Conservation (phyloP, 2,113 vertebrate genomes). For the Heterotis niloticus region DNA sequence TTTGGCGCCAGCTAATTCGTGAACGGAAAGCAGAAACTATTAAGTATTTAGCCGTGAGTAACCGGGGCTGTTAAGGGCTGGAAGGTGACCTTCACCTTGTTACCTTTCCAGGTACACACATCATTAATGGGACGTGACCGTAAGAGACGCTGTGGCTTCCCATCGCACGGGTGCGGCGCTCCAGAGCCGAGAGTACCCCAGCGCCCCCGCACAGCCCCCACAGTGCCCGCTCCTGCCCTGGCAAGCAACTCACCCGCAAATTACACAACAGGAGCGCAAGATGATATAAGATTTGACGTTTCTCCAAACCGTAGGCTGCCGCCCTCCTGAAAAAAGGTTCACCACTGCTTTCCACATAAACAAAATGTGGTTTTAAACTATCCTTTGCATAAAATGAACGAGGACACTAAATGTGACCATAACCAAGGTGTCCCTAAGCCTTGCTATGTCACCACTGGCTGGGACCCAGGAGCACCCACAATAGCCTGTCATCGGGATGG, state of each 20-base stretch:
- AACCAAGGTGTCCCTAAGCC: too few species aligned
- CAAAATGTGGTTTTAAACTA: background rate
- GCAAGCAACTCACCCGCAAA: background rate
- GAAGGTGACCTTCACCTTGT: background rate
- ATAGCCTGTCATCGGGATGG: too few species aligned
- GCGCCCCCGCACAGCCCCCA: too few species aligned
- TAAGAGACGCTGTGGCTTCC: background rate
- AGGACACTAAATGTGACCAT: too few species aligned
- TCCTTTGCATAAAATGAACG: background rate
- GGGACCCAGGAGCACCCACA: too few species aligned
- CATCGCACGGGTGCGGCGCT: background rate
- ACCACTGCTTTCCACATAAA: background rate
- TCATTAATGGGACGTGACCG: conserved; percentile 21
- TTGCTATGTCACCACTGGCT: too few species aligned
- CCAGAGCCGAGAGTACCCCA: background rate
- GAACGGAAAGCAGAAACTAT: too few species aligned
- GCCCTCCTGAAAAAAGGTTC: background rate
- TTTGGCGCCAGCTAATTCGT: too few species aligned
- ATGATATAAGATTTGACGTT: conserved; percentile 9
- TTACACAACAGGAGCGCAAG: background rate
- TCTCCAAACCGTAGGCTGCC: too few species aligned
- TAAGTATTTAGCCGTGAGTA: background rate
- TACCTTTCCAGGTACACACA: conserved; percentile 8
- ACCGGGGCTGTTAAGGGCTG: background rate
- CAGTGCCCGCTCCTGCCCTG: too few species aligned